Percentiles rank a stretch among this genome's conserved stretches.
Evolutionary conservation across 2,888 invertebrate species (phyloP).

Genomic region (Odontocolon sp.): DNA sequence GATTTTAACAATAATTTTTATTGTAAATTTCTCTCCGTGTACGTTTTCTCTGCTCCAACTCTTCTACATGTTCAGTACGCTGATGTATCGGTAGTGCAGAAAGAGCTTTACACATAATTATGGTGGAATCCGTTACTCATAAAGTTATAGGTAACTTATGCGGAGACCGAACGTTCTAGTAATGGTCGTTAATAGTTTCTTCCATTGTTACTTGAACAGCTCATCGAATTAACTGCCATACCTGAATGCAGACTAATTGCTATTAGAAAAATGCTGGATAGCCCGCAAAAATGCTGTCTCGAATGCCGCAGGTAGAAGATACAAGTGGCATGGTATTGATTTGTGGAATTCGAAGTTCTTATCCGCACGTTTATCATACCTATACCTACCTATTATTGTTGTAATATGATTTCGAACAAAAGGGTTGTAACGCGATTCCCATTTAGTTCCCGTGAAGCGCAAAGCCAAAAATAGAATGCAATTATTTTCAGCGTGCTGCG

Average conservation of each 20-base stretch:
- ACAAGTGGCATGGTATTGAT: not conserved
- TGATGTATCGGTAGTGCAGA: too few species aligned
- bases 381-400: not conserved
- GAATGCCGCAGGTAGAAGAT: constrained; percentile 8
- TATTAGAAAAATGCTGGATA: too few species aligned
- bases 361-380: too few species aligned
- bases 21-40: too few species aligned
- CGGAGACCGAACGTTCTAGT: too few species aligned
- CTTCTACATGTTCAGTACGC: too few species aligned
- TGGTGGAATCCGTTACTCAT: too few species aligned
- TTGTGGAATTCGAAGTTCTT: constrained; percentile 10
- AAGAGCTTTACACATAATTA: too few species aligned
- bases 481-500: constrained; percentile 37
- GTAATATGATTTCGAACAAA: not conserved
- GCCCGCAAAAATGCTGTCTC: too few species aligned
- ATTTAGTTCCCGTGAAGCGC: not conserved
- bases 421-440: not conserved
- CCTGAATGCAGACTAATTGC: not conserved
- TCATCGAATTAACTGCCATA: not conserved
- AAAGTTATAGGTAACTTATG: too few species aligned
- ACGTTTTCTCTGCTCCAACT: too few species aligned
- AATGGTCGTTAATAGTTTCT: not conserved
- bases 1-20: too few species aligned
- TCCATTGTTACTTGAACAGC: not conserved
- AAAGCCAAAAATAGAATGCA: constrained; percentile 40